Conservation (phyloP, 2,113 vertebrate species). For the Sterna hirundo region DNA sequence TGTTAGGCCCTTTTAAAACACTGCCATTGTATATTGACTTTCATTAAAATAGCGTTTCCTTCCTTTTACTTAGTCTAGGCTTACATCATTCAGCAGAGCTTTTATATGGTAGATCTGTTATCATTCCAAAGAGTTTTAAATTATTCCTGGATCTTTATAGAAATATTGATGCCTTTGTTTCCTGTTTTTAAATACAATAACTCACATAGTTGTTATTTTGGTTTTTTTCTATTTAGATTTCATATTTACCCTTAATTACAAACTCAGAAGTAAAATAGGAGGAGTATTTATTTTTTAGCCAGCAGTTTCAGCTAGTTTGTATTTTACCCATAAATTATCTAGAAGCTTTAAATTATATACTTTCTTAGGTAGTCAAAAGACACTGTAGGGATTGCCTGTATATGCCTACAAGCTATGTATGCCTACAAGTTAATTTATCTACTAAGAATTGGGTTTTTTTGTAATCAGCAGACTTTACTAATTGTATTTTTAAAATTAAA, state of each 20-base stretch:
- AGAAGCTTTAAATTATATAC: constrained; percentile 70
- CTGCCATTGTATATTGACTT: constrained; percentile 72
- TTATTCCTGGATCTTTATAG: constrained; percentile 25
- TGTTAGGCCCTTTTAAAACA: constrained; percentile 56
- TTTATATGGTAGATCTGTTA: constrained; percentile 33
- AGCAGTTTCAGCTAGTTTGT: constrained; percentile 57
- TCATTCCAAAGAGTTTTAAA: constrained; percentile 33
- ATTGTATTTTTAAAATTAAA: constrained; percentile 10
- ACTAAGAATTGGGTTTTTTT: constrained; percentile 32
- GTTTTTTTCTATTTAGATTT: constrained; percentile 45
- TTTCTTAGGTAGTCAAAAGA: constrained; percentile 63
- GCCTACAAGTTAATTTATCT: constrained; percentile 60
- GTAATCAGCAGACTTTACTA: background rate
- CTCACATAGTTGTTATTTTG: constrained; percentile 3
- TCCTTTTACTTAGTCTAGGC: constrained; percentile 59
- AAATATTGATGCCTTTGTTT: constrained; percentile 49
- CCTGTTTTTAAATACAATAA: constrained; percentile 42
- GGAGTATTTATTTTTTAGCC: constrained; percentile 70
- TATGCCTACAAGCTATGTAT: constrained; percentile 27
- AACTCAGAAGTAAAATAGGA: constrained; percentile 68
- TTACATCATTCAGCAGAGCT: constrained; percentile 59
- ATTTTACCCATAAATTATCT: constrained; percentile 72
- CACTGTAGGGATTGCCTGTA: constrained; percentile 5
- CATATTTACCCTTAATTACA: constrained; percentile 66
- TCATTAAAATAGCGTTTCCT: constrained; percentile 65